Base-by-base conservation (phyloP, 1,140 invertebrate species). In the Scaptodrosophila lebanonensis region DNA sequence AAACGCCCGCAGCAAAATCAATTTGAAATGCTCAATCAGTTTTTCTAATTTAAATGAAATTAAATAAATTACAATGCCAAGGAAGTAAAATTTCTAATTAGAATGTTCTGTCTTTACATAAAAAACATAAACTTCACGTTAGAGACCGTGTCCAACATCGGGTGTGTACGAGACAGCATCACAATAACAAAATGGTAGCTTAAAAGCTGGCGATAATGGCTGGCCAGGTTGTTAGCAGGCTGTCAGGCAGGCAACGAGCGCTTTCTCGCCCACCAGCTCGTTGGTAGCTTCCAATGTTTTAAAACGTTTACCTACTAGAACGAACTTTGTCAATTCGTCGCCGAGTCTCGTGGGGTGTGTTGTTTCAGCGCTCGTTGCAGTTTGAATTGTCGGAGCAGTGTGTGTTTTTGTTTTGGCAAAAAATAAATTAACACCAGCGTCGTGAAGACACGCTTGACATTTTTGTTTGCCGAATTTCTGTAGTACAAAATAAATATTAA, bases 251-350 rank as follows among this genome's bases (percentile, higher is more conserved):
- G 45, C 38, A n/a, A n/a, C n/a, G n/a, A n/a, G n/a, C n/a, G n/a
- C n/a, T n/a, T n/a, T n/a, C n/a, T 25, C 39, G 30, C 47, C 35
- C 47, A 29, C 42, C 30, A 20, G 43, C 68, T 30, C 43, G 15
- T 32, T 39, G 51, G 43, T 25, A 36, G 71, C 59, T 76, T 82
- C 68, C 66, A 85, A 85, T 82, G 77, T 85, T 85, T 85, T 85
- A 76, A 70, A 85, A 85, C 84, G 83, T 85, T 85, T 85, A 83
- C 63, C 76, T 82, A 73, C 72, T 85, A 82, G 69, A 85, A 73
- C 76, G 66, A 77, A 70, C 70, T 64, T 85, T 85, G 83, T 85
- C 83, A 85, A 85, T 84, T 84, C 67, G 65, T 60, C 70, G 68
- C 40, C 71, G 83, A 84, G 82, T 70, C 76, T 73, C 83, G 71